Evolutionary conservation across 2,888 invertebrate genomes (phyloP), one percentile per base, ranked within the genome.

Genomic region (Morpho deidamia): DNA sequence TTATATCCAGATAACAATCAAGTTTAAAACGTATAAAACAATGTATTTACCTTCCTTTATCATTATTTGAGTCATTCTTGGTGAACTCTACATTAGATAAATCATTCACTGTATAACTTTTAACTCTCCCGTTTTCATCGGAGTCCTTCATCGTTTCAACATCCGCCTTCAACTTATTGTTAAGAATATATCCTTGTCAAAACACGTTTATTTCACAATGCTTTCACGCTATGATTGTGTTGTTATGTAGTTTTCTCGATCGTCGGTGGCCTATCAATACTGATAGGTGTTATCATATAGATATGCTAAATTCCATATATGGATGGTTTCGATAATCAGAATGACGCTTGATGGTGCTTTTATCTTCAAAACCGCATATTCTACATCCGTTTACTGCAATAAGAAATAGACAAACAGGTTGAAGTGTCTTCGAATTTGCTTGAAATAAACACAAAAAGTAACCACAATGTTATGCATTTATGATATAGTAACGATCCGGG

Each of bases 81-180:
- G 62, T 60, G 33, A 66, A 62, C 47, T 66, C 51, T 33, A 62
- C 62, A 32, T 63, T 53, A 2, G 62, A 56, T 34, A 66, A 55
- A 59, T 68, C 63, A 33, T 61, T 68, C 11, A 66, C 52, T 34
- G 48, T 56, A 12, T 68, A 66, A 42, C 59, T 61, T 47, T 67
- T 63, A 14, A 34, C 43, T 49, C 56, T 65, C 23, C 56, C 50
- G 44, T 50, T 57, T 9, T 50, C 51, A 9, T 52, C 54, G 8
- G 49, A 41, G 12, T 56, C 53, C 33, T 53, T 35, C 46, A 51
- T 58, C 8, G 8, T 38, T 39, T 39, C 39, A n/a, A 39, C 10
- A 37, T 10, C 35, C 9, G 35, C 3, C 35, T 7, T 37, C 8
- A 37, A 10, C 9, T 37, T 37, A 10, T 37, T 37, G 35, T 4